Evolutionary conservation across 2,888 invertebrate species (phyloP).

Genomic region (Tinea semifulvella): DNA sequence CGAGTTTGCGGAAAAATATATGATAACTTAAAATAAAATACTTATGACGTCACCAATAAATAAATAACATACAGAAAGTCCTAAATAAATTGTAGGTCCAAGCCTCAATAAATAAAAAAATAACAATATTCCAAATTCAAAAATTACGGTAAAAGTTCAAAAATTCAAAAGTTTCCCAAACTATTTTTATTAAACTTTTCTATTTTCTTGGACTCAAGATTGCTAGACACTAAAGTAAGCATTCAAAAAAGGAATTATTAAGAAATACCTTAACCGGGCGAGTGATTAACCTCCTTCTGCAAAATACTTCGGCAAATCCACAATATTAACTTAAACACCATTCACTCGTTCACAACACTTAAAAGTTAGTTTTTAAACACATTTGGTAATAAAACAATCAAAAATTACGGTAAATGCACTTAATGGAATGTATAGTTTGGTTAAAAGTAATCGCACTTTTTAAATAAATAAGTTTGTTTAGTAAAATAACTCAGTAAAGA

Average conservation of each 20-base stretch:
- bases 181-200: not conserved
- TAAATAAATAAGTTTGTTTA: not conserved
- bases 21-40: no score
- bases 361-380: not conserved
- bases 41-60: no score
- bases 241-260: not conserved
- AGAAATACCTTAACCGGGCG: conserved; percentile 10
- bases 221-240: not conserved
- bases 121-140: not conserved
- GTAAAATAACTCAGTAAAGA: not conserved
- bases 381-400: not conserved
- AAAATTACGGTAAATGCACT: not conserved
- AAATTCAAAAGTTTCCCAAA: not conserved
- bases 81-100: no score
- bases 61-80: no score
- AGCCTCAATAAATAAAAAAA: not conserved
- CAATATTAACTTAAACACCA: not conserved
- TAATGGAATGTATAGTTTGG: conserved; percentile 2
- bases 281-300: not conserved
- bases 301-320: not conserved
- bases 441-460: not conserved
- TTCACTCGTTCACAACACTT: not conserved
- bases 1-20: no score
- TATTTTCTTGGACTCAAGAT: not conserved
- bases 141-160: not conserved